Evolutionary conservation across 2,888 invertebrate species (phyloP), one percentile per base, ranked within the genome.

Genomic region (Polylopha cassiicola): DNA sequence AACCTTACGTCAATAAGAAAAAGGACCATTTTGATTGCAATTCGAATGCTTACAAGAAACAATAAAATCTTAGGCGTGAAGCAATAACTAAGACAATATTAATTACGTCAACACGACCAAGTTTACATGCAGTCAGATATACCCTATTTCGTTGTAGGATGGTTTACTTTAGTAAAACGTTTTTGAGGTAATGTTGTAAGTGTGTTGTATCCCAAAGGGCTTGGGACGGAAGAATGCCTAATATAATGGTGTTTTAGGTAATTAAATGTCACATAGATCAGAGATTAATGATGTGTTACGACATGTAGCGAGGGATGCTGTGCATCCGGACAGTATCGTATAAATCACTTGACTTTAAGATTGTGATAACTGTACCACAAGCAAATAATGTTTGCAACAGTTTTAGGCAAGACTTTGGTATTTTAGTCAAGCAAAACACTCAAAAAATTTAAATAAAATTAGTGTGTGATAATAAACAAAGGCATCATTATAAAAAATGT

Each of bases 241-340:
- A 82, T 84, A 81, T 84, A 85, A 41, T 82, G 80, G 80, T 82
- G 80, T 81, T 81, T 80, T 81, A 80, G 82, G 84, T 85, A 85
- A 85, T 85, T 84, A 82, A 84, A 85, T 82, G 82, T 84, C 82
- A 78, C 81, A 84, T 85, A 80, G 73, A 84, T 84, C 81, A 77
- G 74, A 78, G 79, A 84, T 85, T 84, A 85, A 85, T 84, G 82
- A 82, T 76, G 78, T 82, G 82, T 81, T 77, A 76, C 81, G 77
- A 71, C 55, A 53, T 67, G 67, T 61, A 53, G 57, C 55, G 63
- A 47, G 61, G 60, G 59, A 56, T 58, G 58, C 62, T 45, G 53
- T 51, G 33, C 15, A n/a, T 5, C 13, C 27, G 1, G 8, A 14
- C n/a, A 27, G 17, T 4, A 17, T 6, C 6, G 6, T 17, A 17